Evolutionary conservation across 2,113 vertebrate species (phyloP).

Genomic region (Atrichornis clamosus): DNA sequence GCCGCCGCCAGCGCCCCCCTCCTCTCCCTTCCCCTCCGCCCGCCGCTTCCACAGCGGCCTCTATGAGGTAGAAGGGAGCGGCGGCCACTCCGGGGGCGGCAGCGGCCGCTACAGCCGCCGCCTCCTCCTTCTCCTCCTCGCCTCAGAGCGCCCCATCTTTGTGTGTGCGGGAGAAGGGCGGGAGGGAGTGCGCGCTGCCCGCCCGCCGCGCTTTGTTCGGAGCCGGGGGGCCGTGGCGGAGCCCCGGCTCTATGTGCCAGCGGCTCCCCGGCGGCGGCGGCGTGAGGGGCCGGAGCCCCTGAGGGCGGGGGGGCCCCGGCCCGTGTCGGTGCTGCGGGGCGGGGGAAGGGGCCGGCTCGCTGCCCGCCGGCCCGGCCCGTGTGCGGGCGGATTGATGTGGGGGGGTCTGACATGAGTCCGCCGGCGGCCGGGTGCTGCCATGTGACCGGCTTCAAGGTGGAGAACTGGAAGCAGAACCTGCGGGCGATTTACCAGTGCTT

Average conservation of each 20-base stretch:
- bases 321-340: slow-evolving; percentile 40
- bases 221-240: slow-evolving; percentile 52
- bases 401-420: slow-evolving; percentile 87
- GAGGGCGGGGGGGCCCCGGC: slow-evolving; percentile 17
- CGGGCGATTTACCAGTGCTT: slow-evolving; percentile 96
- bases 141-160: slow-evolving; percentile 43
- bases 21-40: neutral
- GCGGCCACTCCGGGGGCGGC: slow-evolving; percentile 47
- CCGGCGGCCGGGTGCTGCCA: slow-evolving; percentile 88
- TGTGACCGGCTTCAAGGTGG: slow-evolving; percentile 95
- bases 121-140: slow-evolving; percentile 19
- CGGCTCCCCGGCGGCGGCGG: slow-evolving; percentile 18
- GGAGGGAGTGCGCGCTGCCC: neutral
- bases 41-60: slow-evolving; percentile 2
- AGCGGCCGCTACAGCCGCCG: slow-evolving; percentile 25
- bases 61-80: slow-evolving; percentile 55
- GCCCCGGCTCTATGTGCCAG: slow-evolving; percentile 60
- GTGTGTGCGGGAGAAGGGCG: slow-evolving; percentile 35
- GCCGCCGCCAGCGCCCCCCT: neutral
- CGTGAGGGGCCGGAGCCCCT: neutral
- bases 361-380: slow-evolving; percentile 59
- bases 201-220: slow-evolving; percentile 58
- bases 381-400: slow-evolving; percentile 74
- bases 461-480: slow-evolving; percentile 98
- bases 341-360: slow-evolving; percentile 50